Evolutionary conservation across 1,140 invertebrate genomes (phyloP).

Genomic region (Acromyrmex charruanus): DNA sequence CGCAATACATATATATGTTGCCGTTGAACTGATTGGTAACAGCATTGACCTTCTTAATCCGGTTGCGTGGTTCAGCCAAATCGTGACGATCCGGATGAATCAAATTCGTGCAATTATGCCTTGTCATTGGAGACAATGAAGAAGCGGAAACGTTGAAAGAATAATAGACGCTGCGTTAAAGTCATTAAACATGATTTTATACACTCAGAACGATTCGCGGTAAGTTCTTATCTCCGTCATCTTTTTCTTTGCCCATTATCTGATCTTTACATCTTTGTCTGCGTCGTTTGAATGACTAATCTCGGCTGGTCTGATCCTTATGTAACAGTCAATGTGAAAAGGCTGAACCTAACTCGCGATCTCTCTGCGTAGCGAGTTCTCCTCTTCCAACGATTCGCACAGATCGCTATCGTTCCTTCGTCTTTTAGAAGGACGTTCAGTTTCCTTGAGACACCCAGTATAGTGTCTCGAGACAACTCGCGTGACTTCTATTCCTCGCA

Average conservation of each 20-base stretch:
- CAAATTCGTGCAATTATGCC: slow-evolving; percentile 40
- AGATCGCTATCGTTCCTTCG: background rate
- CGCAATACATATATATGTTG: background rate
- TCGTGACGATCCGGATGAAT: background rate
- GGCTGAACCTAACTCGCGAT: background rate
- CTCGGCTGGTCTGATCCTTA: background rate
- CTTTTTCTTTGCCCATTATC: background rate
- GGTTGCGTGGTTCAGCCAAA: slow-evolving; percentile 63
- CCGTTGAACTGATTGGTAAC: slow-evolving; percentile 58
- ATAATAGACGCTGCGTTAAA: background rate
- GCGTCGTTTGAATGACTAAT: background rate
- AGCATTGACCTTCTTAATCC: slow-evolving; percentile 79
- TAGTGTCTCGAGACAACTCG: slow-evolving; percentile 48
- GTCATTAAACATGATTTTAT: background rate
- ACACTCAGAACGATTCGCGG: background rate
- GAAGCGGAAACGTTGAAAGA: background rate
- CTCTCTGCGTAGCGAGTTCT: too few relatives aligned
- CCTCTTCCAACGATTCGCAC: background rate
- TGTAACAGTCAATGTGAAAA: slow-evolving; percentile 4
- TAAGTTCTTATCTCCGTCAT: background rate
- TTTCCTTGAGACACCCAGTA: background rate
- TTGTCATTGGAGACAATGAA: slow-evolving; percentile 28
- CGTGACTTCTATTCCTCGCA: slow-evolving; percentile 61
- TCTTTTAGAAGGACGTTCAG: background rate
- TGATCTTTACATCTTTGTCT: background rate